A percentile compares a stretch with the other conserved stretches of the same genome.
Conservation (phyloP, 2,888 invertebrate genomes). For the Drosophila recens region DNA sequence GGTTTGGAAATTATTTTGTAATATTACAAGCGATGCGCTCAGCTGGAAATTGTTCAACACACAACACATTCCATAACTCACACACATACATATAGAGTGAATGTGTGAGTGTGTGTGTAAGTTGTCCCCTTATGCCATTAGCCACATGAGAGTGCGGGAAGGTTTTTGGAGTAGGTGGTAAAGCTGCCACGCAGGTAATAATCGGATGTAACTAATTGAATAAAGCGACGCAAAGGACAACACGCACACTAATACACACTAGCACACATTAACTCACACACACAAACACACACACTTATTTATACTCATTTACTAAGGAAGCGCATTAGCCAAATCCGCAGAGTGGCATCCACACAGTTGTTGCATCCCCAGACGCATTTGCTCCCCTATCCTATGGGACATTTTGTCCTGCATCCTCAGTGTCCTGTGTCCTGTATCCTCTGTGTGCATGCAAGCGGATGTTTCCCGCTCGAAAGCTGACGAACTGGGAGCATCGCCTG, state of each 20-base stretch:
- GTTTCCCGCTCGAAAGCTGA: slow-evolving; percentile 24
- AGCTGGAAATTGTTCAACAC: slow-evolving; percentile 73
- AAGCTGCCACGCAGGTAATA: slow-evolving; percentile 71
- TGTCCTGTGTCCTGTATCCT: slow-evolving; percentile 28
- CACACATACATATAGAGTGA: slow-evolving; percentile 17
- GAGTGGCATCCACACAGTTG: slow-evolving; percentile 42
- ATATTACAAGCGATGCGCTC: slow-evolving; percentile 77
- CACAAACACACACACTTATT: slow-evolving; percentile 14
- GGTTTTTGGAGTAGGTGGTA: slow-evolving; percentile 11
- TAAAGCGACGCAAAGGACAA: slow-evolving; percentile 74
- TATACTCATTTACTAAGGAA: slow-evolving; percentile 5
- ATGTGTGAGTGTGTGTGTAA: slow-evolving; percentile 6
- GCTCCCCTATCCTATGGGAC: slow-evolving; percentile 21
- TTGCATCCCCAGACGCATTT: slow-evolving; percentile 37
- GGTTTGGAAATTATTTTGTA: slow-evolving; percentile 78
- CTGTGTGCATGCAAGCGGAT: slow-evolving; percentile 59
- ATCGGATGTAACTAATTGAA: slow-evolving; percentile 81
- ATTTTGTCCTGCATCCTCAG: background rate
- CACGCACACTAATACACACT: slow-evolving; percentile 31
- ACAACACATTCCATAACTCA: slow-evolving; percentile 67
- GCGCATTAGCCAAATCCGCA: slow-evolving; percentile 67
- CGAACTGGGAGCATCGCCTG: slow-evolving; percentile 16
- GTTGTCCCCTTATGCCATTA: slow-evolving; percentile 52
- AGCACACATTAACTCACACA: slow-evolving; percentile 7
- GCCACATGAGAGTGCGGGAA: slow-evolving; percentile 37